Conservation (phyloP, 1,140 invertebrate species). For the Agraylea sexmaculata region DNA sequence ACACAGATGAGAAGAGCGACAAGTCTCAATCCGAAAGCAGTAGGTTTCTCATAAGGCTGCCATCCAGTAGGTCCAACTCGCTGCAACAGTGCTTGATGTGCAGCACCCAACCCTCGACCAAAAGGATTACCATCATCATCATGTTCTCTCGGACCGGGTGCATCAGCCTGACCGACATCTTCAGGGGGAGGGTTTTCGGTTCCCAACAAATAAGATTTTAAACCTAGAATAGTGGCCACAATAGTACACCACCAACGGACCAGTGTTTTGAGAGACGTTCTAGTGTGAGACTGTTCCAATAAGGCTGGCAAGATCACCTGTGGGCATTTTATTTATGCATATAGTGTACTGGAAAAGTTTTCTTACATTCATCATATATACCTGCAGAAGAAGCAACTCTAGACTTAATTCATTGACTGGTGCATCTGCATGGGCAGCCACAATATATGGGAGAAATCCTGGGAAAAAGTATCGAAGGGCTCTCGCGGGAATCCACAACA, state of each 20-base stretch:
- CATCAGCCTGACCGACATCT: constrained; percentile 15
- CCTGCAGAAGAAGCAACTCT: constrained; percentile 86
- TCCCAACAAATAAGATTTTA: constrained; percentile 82
- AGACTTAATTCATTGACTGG: constrained; percentile 82
- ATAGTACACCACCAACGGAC: constrained; percentile 80
- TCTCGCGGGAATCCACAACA: constrained; percentile 90
- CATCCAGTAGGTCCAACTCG: constrained; percentile 67
- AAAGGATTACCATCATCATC: constrained; percentile 31
- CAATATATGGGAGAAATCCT: constrained; percentile 86
- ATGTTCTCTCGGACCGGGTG: constrained; percentile 27
- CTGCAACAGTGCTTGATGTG: constrained; percentile 66
- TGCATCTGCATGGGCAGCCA: constrained; percentile 70
- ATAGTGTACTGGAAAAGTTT: constrained; percentile 5
- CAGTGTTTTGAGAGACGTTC: constrained; percentile 81
- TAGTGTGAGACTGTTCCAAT: constrained; percentile 89
- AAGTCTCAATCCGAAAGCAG: constrained; percentile 69
- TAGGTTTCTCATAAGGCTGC: constrained; percentile 78
- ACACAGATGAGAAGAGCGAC: constrained; percentile 66
- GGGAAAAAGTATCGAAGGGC: constrained; percentile 76
- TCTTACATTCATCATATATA: no score
- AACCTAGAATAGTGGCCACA: constrained; percentile 73
- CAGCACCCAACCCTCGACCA: constrained; percentile 70
- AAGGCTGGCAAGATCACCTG: constrained; percentile 88
- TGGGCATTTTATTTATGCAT: constrained; percentile 1
- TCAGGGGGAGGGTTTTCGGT: constrained; percentile 41